phyloP scores from a whole-genome alignment of 2,797 vertebrate species.

The Thripadectes ignobilis region DNA sequence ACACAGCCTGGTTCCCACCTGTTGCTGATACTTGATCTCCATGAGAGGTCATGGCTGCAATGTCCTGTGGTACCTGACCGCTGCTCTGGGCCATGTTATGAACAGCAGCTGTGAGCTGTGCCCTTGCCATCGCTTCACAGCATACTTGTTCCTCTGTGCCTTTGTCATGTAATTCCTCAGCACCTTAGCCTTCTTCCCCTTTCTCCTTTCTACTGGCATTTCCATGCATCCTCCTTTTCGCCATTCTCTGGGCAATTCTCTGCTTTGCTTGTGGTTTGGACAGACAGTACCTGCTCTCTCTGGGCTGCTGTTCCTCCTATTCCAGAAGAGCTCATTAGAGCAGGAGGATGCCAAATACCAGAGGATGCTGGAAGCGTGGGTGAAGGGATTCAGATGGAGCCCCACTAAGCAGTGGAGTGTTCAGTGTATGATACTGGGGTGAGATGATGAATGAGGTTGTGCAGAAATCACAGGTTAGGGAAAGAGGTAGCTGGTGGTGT shows the following conservation, averaged over 20 bases:
- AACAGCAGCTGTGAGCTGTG: neutral
- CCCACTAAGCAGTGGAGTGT: neutral
- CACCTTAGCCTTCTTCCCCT: neutral
- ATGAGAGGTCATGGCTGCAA: neutral
- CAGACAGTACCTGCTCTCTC: neutral
- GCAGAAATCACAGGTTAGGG: neutral
- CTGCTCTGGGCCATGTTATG: neutral
- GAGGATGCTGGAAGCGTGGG: neutral
- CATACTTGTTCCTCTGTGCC: neutral
- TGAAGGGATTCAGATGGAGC: neutral
- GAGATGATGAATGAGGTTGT: neutral
- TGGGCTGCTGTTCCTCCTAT: neutral
- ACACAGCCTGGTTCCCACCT: neutral
- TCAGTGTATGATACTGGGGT: neutral
- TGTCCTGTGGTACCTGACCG: neutral
- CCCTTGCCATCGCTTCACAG: neutral
- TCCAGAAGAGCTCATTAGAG: neutral
- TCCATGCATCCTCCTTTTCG: neutral
- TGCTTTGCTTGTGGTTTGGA: fast-evolving
- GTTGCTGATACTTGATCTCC: neutral
- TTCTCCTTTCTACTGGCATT: neutral
- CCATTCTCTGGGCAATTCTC: neutral
- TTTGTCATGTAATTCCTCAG: neutral
- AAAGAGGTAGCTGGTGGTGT: neutral
- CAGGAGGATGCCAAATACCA: neutral